Evolutionary conservation across 1,140 invertebrate species (phyloP).

Genomic region (Apis dorsata): DNA sequence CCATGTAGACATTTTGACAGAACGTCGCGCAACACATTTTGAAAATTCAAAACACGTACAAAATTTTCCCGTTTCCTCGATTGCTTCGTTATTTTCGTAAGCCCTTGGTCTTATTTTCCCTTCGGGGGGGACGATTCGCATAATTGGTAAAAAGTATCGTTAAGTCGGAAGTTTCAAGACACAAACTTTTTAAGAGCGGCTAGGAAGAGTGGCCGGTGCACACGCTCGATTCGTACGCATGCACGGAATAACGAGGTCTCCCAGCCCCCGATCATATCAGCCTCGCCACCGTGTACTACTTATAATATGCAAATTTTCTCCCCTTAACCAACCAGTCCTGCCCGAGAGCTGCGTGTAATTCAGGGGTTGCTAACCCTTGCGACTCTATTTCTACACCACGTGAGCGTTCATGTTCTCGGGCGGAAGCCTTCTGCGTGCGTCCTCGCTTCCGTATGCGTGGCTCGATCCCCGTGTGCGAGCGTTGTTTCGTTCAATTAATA

Average conservation of each 20-base stretch:
- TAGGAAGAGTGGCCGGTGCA: conserved; percentile 58
- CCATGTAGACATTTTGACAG: too few species aligned
- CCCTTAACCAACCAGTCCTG: conserved; percentile 49
- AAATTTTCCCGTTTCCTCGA: not conserved
- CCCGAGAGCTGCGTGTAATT: conserved; percentile 69
- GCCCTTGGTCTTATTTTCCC: not conserved
- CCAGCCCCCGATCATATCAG: conserved; percentile 75
- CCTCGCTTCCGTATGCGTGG: conserved; percentile 10
- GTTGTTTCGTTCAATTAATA: conserved; percentile 69
- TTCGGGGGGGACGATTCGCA: conserved; percentile 7
- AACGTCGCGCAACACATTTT: not conserved
- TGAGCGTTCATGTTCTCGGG: conserved; percentile 39
- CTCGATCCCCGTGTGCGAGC: not conserved
- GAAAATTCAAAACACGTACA: not conserved
- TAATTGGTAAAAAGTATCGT: conserved; percentile 25
- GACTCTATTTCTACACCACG: conserved; percentile 65
- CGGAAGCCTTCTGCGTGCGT: conserved; percentile 24
- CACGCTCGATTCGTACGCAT: conserved; percentile 74
- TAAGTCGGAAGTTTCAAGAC: conserved; percentile 45
- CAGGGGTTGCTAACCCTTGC: conserved; percentile 71
- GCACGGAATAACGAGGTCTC: conserved; percentile 76
- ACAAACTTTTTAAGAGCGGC: conserved; percentile 37
- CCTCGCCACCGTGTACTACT: conserved; percentile 76
- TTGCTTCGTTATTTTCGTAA: not conserved
- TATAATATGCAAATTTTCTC: conserved; percentile 79